These are phyloP conservation scores for Piscicola geometra DNA, from an alignment of 2,888 invertebrate species.

Conservation along the genomic window DNA sequence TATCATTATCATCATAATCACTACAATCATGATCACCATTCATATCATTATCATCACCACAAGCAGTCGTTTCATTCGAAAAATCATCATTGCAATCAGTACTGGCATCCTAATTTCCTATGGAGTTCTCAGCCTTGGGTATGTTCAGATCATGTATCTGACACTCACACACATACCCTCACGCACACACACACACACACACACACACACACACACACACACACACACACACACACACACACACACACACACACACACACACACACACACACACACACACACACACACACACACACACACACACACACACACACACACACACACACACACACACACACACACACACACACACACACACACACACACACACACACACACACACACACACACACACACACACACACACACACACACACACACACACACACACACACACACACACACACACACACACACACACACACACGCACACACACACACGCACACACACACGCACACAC, in stretches of 20 bases:
- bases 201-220: too few relatives aligned
- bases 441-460: conserved; percentile 16
- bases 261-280: conserved; percentile 19
- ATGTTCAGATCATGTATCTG: too few relatives aligned
- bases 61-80: too few relatives aligned
- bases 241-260: conserved; percentile 5
- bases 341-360: conserved; percentile 19
- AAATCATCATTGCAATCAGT: too few relatives aligned
- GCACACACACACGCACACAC: conserved; percentile 19
- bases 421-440: conserved; percentile 15
- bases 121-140: too few relatives aligned
- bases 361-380: conserved; percentile 19
- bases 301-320: conserved; percentile 19
- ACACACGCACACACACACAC: conserved; percentile 19
- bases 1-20: too few relatives aligned
- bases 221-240: too few relatives aligned
- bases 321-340: conserved; percentile 18
- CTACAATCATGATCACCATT: too few relatives aligned
- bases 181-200: too few relatives aligned
- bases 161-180: too few relatives aligned
- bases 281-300: conserved; percentile 19
- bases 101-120: too few relatives aligned
- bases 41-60: too few relatives aligned
- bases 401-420: conserved; percentile 15
- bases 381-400: conserved; percentile 19